Base-by-base conservation (phyloP, 2,888 invertebrate species). In the Cynaeus angustus region DNA sequence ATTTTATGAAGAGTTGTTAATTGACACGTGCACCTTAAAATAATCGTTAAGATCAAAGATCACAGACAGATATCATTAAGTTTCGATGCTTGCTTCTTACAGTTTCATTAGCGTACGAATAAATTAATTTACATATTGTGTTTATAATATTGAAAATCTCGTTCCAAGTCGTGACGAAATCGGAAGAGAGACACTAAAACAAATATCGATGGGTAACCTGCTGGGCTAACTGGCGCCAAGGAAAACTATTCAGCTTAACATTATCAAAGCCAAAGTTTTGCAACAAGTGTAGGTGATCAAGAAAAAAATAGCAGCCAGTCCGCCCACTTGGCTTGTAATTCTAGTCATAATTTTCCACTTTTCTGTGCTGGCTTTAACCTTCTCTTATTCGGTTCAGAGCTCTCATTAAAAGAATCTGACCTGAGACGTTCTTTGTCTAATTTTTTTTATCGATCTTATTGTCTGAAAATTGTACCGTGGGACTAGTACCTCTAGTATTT, bases 21-120 rank as follows among this genome's bases (percentile, higher is more conserved):
- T 70, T 70, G 70, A 70, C 70, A 70, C 70, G 67, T 70, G 70
- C 48, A 67, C 56, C 66, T 66, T 67, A 70, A 70, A 62, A 62
- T 66, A 66, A 70, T 70, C 66, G 38, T 67, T 70, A 56, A 56
- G 68, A 56, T 67, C 59, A 43, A 26, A 53, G 68, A 68, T 68
- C 46, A 37, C 13, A 45, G 61, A 46, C 68, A 41, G 61, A 61
- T 68, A 62, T 62, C 68, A 43, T 59, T 59, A 59, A 59, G 10
- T 2, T 21, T 41, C 33, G 33, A 43, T 64, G 46, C 38, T 46
- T 46, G 26, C 48, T 46, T 13, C 48, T 48, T 43, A 58, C 41
- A 46, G 38, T 56, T 56, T 53, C 66, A 56, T 56, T 58, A 56
- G 45, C 65, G 43, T 14, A 13, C 48, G 59, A 59, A 66, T 56